phyloP scores from a whole-genome alignment of 2,888 invertebrate genomes.

The Erebia aethiops region DNA sequence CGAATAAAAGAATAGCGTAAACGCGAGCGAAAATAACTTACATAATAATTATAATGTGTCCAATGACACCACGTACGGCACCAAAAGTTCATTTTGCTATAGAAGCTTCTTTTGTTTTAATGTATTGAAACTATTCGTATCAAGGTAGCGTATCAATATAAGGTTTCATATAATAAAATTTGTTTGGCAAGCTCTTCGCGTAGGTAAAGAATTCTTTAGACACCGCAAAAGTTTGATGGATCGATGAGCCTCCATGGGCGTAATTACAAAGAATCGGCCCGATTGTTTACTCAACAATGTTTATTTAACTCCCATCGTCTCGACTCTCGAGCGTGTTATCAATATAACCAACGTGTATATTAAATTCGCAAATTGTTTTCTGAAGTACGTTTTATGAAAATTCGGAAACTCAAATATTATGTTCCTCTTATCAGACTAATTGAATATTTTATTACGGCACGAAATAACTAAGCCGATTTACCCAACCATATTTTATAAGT shows the following conservation, averaged over 20 bases:
- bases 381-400: slow-evolving; percentile 15
- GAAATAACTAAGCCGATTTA: neutral
- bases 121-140: no score
- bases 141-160: no score
- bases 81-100: no score
- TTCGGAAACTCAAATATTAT: slow-evolving; percentile 13
- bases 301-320: slow-evolving; percentile 18
- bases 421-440: slow-evolving; percentile 3
- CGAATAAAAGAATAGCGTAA: no score
- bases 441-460: slow-evolving; percentile 3
- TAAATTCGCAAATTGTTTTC: slow-evolving; percentile 21
- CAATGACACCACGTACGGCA: no score
- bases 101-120: no score
- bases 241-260: slow-evolving; percentile 32
- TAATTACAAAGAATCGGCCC: slow-evolving; percentile 36
- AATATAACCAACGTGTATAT: slow-evolving; percentile 25
- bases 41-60: no score
- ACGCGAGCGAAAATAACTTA: no score
- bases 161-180: no score
- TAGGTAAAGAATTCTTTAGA: slow-evolving; percentile 22
- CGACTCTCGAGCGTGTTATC: slow-evolving; percentile 24
- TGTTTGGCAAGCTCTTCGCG: neutral
- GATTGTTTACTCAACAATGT: slow-evolving; percentile 29
- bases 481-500: neutral
- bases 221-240: slow-evolving; percentile 32